Percentiles rank a stretch among this genome's conserved stretches.
Conservation (phyloP, 2,113 vertebrate species). For the Zootoca vivipara region DNA sequence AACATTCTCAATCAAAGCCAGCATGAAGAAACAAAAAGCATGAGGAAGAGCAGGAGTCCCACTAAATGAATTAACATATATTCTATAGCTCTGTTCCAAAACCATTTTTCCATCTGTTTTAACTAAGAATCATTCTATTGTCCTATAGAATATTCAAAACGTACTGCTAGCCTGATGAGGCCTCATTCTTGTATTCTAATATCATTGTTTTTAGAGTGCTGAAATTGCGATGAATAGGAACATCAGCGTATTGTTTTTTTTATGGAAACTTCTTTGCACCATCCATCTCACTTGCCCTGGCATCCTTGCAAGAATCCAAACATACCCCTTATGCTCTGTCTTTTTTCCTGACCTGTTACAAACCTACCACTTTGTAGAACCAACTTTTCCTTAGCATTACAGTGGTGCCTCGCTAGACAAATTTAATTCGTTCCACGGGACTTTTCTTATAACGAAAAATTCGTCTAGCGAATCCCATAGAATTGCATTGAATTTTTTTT, state of each 20-base stretch:
- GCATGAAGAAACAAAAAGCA: slow-evolving; percentile 37
- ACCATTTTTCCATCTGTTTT: slow-evolving; percentile 30
- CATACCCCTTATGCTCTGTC: not conserved
- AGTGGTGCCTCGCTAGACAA: no score
- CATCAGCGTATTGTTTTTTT: not conserved
- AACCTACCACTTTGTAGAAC: not conserved
- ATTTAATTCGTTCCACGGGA: no score
- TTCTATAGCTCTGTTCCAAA: slow-evolving; percentile 38
- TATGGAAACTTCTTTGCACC: not conserved
- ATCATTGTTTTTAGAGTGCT: not conserved
- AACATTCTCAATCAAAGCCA: slow-evolving; percentile 44
- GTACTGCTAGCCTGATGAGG: not conserved
- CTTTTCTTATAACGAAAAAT: no score
- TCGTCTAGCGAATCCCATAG: no score
- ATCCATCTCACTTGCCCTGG: not conserved
- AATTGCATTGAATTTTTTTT: no score
- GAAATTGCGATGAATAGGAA: not conserved
- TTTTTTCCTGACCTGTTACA: not conserved
- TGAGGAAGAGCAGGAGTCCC: slow-evolving; percentile 21
- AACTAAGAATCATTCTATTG: slow-evolving; percentile 11
- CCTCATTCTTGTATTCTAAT: not conserved
- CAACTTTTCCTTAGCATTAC: not conserved
- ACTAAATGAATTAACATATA: slow-evolving; percentile 12
- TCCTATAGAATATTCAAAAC: slow-evolving; percentile 18
- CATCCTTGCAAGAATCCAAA: not conserved